Percentiles rank a stretch among this genome's conserved stretches.
phyloP scores from a whole-genome alignment of 1,140 invertebrate genomes.

The Macrotrachela quadricornifera region DNA sequence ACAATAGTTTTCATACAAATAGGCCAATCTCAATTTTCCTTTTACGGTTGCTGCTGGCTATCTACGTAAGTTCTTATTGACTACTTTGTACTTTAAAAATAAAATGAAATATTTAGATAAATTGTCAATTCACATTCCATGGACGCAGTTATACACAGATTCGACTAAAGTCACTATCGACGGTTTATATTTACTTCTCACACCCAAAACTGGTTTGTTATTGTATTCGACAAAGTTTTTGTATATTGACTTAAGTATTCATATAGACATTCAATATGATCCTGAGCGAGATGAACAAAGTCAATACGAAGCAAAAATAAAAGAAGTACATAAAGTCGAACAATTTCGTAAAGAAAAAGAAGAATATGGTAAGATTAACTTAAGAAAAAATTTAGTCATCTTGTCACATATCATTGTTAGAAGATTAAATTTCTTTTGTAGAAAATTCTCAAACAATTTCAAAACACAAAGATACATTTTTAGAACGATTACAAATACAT shows the following conservation, averaged over 20 bases:
- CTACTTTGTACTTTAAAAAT: too few species aligned
- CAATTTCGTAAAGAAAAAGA: conserved; percentile 49
- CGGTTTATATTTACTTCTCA: conserved; percentile 60
- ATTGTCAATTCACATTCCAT: conserved; percentile 81
- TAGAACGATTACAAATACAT: conserved; percentile 76
- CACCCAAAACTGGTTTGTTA: conserved; percentile 48
- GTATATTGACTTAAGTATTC: conserved; percentile 4
- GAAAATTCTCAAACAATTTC: not conserved
- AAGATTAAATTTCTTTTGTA: too few species aligned
- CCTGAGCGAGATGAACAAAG: conserved; percentile 61
- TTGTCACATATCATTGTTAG: too few species aligned
- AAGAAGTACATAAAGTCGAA: conserved; percentile 45
- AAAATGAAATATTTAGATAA: conserved; percentile 42
- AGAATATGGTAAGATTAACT: too few species aligned
- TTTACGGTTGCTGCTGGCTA: too few species aligned
- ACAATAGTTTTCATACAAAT: too few species aligned
- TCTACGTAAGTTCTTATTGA: too few species aligned
- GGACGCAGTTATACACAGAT: conserved; percentile 82
- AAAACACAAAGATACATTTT: conserved; percentile 56
- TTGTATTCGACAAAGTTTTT: not conserved
- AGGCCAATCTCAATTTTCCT: too few species aligned
- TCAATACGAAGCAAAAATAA: conserved; percentile 52
- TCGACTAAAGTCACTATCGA: conserved; percentile 68
- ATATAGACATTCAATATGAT: conserved; percentile 56
- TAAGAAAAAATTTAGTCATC: too few species aligned